Conservation (phyloP, 2,797 vertebrate species). For the Cynodonichthys magdalenae region DNA sequence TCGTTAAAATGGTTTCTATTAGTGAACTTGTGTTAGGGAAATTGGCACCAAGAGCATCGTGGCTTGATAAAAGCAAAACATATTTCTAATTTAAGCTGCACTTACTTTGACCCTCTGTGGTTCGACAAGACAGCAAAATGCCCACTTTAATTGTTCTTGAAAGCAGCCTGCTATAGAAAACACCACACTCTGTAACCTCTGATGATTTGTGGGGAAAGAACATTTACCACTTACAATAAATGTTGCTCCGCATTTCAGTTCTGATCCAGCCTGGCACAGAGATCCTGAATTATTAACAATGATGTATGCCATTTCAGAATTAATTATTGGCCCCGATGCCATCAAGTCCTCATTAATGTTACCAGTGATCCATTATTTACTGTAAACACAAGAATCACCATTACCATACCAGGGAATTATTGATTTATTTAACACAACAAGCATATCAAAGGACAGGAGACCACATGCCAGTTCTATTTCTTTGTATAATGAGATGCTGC, state of each 20-base stretch:
- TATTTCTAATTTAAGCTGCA: conserved; percentile 71
- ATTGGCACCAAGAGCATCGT: conserved; percentile 67
- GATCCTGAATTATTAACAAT: conserved; percentile 65
- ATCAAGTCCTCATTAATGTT: conserved; percentile 27
- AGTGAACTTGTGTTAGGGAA: conserved; percentile 72
- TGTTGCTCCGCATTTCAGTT: conserved; percentile 35
- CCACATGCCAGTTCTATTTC: neutral
- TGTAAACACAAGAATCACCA: conserved; percentile 23
- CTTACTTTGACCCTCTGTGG: conserved; percentile 65
- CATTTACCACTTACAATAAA: conserved; percentile 52
- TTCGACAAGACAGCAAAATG: conserved; percentile 61
- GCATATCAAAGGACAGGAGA: conserved; percentile 10
- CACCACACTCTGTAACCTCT: conserved; percentile 44
- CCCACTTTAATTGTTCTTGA: conserved; percentile 71
- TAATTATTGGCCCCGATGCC: conserved; percentile 28
- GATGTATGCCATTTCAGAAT: conserved; percentile 51
- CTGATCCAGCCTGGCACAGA: conserved; percentile 25
- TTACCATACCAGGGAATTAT: conserved; percentile 4
- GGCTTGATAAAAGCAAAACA: conserved; percentile 60
- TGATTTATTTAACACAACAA: conserved; percentile 12
- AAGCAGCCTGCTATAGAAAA: conserved; percentile 59
- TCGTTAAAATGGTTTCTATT: conserved; percentile 77
- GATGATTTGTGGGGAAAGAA: conserved; percentile 57
- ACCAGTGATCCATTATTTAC: conserved; percentile 29
- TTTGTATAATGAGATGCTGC: neutral